Evolutionary conservation across 2,797 vertebrate species (phyloP), one percentile per base, ranked within the genome.

Genomic region (Muscicapa striata): DNA sequence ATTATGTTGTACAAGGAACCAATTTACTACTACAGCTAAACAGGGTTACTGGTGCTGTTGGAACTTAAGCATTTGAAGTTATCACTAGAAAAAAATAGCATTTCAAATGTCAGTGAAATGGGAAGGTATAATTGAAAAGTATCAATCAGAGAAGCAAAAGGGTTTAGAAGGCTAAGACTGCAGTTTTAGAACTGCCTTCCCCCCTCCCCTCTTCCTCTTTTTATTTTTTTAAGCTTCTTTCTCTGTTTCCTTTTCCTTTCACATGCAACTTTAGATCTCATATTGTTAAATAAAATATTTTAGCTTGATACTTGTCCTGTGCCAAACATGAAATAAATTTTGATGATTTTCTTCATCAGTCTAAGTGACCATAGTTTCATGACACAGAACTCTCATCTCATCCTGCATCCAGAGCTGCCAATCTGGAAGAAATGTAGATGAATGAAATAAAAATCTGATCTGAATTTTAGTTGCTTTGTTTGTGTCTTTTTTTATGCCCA

Each of bases 1-100:
- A 99, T 99, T 99, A 99, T 99, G 99, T 99, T 98, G 98, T 99
- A 99, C 99, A 99, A 98, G 98, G 99, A 99, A 99, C 98, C 99
- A 99, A 99, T 99, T 99, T 99, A 99, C 99, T 98, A 98, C 98
- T 97, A 98, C 98, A 98, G 98, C 98, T 99, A 99, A 99, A 99
- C 99, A 99, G 98, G 98, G 98, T 98, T 98, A 98, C 98, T 97
- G 96, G 96, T 97, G 97, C 98, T 98, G 98, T 98, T 99, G 99
- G 98, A 99, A 98, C 98, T 98, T 99, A 98, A 99, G 98, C 98
- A 98, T 99, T 98, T 98, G 98, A 99, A 99, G 99, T 99, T 99
- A 99, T 99, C 99, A 88, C 98, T 96, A 97, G 94, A 97, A 97
- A 96, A 98, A 98, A 99, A 99, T 98, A 98, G 98, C 98, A 98